phyloP scores from a whole-genome alignment of 2,797 vertebrate genomes.

The Triplophysa yarkandensis region DNA sequence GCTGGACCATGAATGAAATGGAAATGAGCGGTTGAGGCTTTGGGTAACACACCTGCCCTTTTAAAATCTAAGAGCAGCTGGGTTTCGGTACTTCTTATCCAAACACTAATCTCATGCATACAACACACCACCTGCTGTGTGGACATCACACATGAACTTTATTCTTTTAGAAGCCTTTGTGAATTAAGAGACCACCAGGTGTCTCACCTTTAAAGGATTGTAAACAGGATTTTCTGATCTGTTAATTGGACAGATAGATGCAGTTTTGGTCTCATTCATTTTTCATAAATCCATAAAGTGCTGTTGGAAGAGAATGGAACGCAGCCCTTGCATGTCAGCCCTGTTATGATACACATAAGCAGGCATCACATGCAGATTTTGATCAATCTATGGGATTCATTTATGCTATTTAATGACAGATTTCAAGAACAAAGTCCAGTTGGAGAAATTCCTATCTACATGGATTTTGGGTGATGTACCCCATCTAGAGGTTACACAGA shows the following conservation, averaged over 20 bases:
- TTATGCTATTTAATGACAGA: too few species aligned
- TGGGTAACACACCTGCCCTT: slow-evolving; percentile 40
- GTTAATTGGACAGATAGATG: too few species aligned
- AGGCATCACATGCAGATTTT: too few species aligned
- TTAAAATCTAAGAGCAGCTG: slow-evolving; percentile 41
- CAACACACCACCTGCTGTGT: slow-evolving; percentile 21
- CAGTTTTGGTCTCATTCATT: too few species aligned
- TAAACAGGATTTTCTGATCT: background rate
- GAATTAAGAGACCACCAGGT: slow-evolving; percentile 1
- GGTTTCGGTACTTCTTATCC: slow-evolving; percentile 4
- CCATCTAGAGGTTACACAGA: slow-evolving; percentile 11
- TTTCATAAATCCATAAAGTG: too few species aligned
- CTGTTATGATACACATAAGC: too few species aligned
- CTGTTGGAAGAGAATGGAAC: too few species aligned
- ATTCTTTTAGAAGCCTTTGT: background rate
- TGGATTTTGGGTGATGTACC: background rate
- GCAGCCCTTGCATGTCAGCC: too few species aligned
- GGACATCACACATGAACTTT: slow-evolving; percentile 13
- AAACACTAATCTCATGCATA: slow-evolving; percentile 19
- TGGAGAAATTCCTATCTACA: background rate
- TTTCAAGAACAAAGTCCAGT: background rate
- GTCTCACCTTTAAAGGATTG: slow-evolving; percentile 4
- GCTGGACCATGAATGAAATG: slow-evolving; percentile 42
- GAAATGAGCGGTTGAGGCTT: slow-evolving; percentile 35
- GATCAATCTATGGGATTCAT: too few species aligned